Base-by-base conservation (phyloP, 2,113 vertebrate genomes). In the Gorsachius goisagi region DNA sequence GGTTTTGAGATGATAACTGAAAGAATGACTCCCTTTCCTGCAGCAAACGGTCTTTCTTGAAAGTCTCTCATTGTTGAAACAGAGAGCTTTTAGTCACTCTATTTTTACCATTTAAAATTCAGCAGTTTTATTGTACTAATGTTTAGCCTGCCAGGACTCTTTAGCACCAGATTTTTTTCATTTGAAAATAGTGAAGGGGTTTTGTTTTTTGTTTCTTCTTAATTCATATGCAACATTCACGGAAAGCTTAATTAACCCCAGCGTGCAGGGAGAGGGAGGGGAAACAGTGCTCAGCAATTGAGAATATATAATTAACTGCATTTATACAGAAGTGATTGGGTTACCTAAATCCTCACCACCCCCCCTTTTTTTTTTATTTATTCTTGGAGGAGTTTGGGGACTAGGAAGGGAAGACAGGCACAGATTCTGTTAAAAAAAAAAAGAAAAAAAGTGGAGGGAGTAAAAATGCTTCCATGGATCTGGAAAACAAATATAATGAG, bases 231-330 rank as follows among this genome's bases (percentile, higher is more conserved):
- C 77, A 79, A 21, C 69, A 55, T 85, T 92, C 85, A 91, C 89
- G 58, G 66, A 93, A 91, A 85, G 77, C 55, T 50, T 96, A 92
- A 96, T 97, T 79, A 95, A 85, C 50, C 39, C 69, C 89, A 95
- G 88, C 41, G 66, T 62, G n/a, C 26, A 87, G 66, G 33, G 39
- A 91, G 76, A 86, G 18, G 33, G 80, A 71, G 63, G 86, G 79
- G 76, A 90, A 87, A 41, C 64, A 78, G 56, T 33, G n/a, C 82
- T 92, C 45, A 85, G 53, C 66, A 84, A 47, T 7, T 85, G 69
- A 82, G 66, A 76, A 55, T 88, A 55, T 88, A 30, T 82, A 90
- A 82, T 79, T 81, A 96, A 53, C 69, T 76, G 9, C 71, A 39
- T 95, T 76, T 94, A 82, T 92, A 58, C 62, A 82, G 17, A 86